Evolutionary conservation across 2,113 vertebrate species (phyloP).

Genomic region (Ginglymostoma cirratum): DNA sequence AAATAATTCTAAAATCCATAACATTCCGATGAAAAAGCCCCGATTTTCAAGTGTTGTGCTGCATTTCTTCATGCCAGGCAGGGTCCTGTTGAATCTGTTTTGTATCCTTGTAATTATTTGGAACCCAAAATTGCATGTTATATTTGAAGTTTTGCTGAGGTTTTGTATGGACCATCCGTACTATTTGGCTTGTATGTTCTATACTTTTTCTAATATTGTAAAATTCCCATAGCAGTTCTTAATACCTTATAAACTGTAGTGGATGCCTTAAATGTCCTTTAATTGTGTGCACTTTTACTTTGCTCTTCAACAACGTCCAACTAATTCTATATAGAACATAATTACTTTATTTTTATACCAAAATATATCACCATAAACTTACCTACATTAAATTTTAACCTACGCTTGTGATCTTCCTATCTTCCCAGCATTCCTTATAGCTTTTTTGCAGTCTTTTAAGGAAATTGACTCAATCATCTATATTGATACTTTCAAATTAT

Average conservation of each 20-base stretch:
- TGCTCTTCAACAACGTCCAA: neutral
- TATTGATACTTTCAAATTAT: neutral
- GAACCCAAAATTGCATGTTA: neutral
- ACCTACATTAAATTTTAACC: neutral
- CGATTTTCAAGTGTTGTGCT: neutral
- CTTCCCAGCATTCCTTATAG: neutral
- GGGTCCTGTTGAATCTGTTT: neutral
- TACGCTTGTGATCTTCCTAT: neutral
- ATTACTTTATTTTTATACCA: neutral
- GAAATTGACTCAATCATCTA: neutral
- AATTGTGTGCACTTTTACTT: neutral
- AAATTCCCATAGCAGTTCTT: neutral
- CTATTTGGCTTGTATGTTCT: neutral
- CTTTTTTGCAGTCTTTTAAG: neutral
- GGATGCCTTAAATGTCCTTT: no score
- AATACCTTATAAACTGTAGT: neutral
- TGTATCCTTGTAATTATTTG: neutral
- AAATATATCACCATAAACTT: neutral
- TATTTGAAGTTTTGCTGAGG: neutral
- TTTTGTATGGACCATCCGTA: neutral
- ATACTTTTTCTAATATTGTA: neutral
- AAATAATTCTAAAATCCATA: neutral
- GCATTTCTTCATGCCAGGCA: neutral
- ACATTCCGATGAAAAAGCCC: neutral
- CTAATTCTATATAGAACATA: neutral